Evolutionary conservation across 37 sponge, comb jelly and placozoan genomes (phyloP).

Genomic region (Chondrosia reniformis): DNA sequence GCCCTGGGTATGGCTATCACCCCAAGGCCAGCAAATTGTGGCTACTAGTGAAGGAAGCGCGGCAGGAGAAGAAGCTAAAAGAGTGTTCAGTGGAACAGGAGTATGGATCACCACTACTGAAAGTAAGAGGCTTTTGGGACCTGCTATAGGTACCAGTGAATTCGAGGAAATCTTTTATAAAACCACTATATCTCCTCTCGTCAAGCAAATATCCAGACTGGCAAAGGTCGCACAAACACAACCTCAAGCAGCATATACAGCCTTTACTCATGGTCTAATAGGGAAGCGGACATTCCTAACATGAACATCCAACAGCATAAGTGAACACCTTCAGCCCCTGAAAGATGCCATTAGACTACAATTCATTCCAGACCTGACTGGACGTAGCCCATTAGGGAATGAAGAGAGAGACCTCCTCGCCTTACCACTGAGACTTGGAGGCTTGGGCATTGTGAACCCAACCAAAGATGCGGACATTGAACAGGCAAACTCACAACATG

Average conservation of each 20-base stretch:
- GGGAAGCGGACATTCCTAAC: slow-evolving; percentile 5
- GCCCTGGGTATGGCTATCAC: background rate
- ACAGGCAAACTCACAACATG: slow-evolving; percentile 7
- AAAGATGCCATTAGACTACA: no score
- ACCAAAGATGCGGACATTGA: background rate
- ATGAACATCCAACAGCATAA: background rate
- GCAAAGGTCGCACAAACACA: background rate
- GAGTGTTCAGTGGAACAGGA: background rate
- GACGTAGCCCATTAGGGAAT: no score
- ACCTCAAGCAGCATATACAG: background rate
- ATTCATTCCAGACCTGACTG: no score
- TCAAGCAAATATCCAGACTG: background rate
- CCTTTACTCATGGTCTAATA: slow-evolving; percentile 1
- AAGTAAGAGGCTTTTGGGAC: slow-evolving; percentile 3
- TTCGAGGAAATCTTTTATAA: background rate
- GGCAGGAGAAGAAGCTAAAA: background rate
- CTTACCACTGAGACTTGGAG: background rate
- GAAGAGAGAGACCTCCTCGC: background rate
- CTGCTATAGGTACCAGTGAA: background rate
- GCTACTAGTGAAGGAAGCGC: background rate
- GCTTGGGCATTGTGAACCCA: background rate
- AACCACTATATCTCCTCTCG: background rate
- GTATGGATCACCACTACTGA: background rate
- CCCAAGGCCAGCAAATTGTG: background rate
- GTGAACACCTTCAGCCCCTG: slow-evolving; percentile 3